Conservation (phyloP, 2,113 vertebrate species). For the Pollimyrus isidori region DNA sequence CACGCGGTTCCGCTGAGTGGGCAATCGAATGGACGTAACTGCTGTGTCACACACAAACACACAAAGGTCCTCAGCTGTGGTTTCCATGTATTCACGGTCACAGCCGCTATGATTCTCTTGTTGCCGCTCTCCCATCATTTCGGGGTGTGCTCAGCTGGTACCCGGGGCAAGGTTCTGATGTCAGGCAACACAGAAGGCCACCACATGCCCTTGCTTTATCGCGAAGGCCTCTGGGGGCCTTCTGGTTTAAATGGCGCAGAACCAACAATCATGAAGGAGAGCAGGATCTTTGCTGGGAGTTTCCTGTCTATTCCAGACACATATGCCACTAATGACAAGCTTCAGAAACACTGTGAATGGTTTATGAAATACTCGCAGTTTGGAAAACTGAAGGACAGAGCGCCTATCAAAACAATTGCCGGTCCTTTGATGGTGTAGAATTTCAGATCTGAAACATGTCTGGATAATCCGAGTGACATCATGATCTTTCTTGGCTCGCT, state of each 20-base stretch:
- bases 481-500: background rate
- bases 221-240: background rate
- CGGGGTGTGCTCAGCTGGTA: background rate
- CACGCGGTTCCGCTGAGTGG: background rate
- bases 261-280: background rate
- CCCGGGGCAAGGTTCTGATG: background rate
- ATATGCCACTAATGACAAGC: conserved; percentile 10
- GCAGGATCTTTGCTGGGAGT: background rate
- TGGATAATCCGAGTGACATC: background rate
- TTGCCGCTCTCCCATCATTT: background rate
- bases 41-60: background rate
- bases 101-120: background rate
- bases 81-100: background rate
- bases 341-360: background rate
- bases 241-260: background rate
- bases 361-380: background rate
- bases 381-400: background rate
- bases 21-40: background rate
- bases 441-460: background rate
- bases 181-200: background rate
- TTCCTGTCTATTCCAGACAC: background rate
- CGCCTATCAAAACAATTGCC: background rate
- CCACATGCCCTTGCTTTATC: background rate
- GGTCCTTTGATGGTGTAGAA: background rate
- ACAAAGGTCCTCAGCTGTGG: background rate